Evolutionary conservation across 2,113 vertebrate genomes (phyloP), one percentile per base, ranked within the genome.

Genomic region (Thomomys bottae): DNA sequence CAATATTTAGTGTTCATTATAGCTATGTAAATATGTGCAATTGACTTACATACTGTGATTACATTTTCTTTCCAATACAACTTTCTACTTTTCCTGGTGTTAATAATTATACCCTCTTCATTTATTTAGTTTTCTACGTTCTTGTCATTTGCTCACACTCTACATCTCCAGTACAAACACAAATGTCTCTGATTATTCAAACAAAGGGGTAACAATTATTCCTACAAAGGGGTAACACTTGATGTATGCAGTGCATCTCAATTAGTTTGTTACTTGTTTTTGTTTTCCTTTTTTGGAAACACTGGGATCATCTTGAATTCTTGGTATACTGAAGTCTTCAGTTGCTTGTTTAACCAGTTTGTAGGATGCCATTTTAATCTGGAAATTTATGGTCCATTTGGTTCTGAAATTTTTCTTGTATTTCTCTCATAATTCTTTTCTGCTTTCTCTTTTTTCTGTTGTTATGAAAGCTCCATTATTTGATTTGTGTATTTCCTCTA

Each of bases 361-460:
- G 3, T 24, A 28, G 10, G 59, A 11, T 28, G 30, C 21, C 28
- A 23, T 90, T 78, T 87, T 72, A 75, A 21, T 42, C 4, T 64
- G 49, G 26, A 70, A 68, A 90, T 61, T 89, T 32, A 14, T 64
- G 23, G 23, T 82, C 10, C 21, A n/a, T 94, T 61, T 84, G 72
- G 6, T 61, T 84, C 71, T 89, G 59, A 4, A 36, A 38, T 18
- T 75, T 63, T 89, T 67, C 1, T 20, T 32, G 49, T 91, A 17
- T 68, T 68, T 67, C 11, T 87, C 61, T 59, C 36, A 8, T 91
- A 45, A 83, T 91, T 61, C 72, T 64, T 63, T 84, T n/a, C n/a
- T 67, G 49, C 54, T 78, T 84, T 8, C 61, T 75, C 67, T 80
- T 4, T 63, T 36, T 6, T 59, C 66, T 57, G 77, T 54, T 54